Evolutionary conservation across 2,797 vertebrate genomes (phyloP), one percentile per base, ranked within the genome.

Genomic region (Stomatorhinus walkeri): DNA sequence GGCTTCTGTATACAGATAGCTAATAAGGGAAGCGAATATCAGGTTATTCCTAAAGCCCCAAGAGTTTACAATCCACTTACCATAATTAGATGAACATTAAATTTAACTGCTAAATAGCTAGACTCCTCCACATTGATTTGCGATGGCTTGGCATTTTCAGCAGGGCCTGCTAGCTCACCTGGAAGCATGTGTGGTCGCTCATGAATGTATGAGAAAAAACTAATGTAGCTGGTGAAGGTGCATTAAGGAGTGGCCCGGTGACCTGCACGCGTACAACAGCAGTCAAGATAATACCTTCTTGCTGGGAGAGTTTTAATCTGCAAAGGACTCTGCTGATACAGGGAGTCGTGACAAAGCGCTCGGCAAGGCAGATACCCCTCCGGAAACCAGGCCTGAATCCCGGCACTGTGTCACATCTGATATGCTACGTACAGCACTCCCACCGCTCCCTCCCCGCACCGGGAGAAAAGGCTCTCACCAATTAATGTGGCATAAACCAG

Each of bases 41-140:
- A 36, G 12, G 36, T 36, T 40, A 72, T 36, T 36, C 68, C 68
- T 36, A 72, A 72, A 72, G 28, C 24, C 68, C 68, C 68, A 72
- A 36, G 68, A 72, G 68, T 72, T 6, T 72, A 40, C 64, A 76
- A 72, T 22, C 64, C 59, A 72, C 46, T 88, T 81, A 24, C 32
- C 22, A 36, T 88, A 88, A 76, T 88, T 79, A 79, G n/a, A 51
- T 36, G 87, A 88, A 51, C 48, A 79, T 54, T 36, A 36, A 54
- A 56, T 87, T n/a, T 32, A 87, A 59, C 28, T 19, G 14, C n/a
- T 87, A 59, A 87, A 59, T 87, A 54, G 76, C 76, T 46, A 81
- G 76, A 46, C 12, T 81, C 76, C 76, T 81, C 76, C 36, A 81
- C 19, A 22, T 81, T 81, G 40, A 81, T 46, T 43, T 81, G 76